Base-by-base conservation (phyloP, 2,888 invertebrate genomes). In the Ceramica pisi region DNA sequence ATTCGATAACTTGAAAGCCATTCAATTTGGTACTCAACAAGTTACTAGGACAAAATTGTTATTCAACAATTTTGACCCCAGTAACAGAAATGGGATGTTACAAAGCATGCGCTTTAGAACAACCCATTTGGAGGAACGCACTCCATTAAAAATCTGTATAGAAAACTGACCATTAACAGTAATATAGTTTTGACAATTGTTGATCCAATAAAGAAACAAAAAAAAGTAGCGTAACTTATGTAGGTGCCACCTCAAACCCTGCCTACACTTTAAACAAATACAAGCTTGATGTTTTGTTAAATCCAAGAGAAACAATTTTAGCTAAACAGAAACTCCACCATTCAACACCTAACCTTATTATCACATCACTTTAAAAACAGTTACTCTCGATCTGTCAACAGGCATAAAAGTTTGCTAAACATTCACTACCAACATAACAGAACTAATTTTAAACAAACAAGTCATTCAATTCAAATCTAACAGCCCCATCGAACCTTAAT, bases 401-500 rank as follows among this genome's bases (percentile, higher is more conserved):
- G 21, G 8, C 66, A 21, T 26, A 46, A 1, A 63, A 78, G 69
- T 74, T 73, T 65, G 57, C 50, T 21, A 56, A 67, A 69, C 63
- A 78, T 19, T n/a, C 35, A 8, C 9, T 51, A 44, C 41, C 9
- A 12, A 31, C 9, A 5, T 9, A 23, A 38, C 19, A 59, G n/a
- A 9, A 48, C 50, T 23, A 60, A 74, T 78, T 26, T 53, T 59
- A 78, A 78, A 56, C 63, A 68, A 75, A 80, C 65, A 80, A 56
- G 31, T 41, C 70, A 78, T 81, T 81, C 65, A 81, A 75, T 81
- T 81, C 80, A 65, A 79, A 79, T 75, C 14, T 21, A 65, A 80
- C 64, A 38, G 21, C 44, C 53, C 38, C 64, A 73, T 57, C 51
- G 44, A 50, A 53, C 70, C 75, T 78, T 80, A 84, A 80, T 76